Conservation (phyloP, 2,113 vertebrate genomes). For the Tragelaphus scriptus region DNA sequence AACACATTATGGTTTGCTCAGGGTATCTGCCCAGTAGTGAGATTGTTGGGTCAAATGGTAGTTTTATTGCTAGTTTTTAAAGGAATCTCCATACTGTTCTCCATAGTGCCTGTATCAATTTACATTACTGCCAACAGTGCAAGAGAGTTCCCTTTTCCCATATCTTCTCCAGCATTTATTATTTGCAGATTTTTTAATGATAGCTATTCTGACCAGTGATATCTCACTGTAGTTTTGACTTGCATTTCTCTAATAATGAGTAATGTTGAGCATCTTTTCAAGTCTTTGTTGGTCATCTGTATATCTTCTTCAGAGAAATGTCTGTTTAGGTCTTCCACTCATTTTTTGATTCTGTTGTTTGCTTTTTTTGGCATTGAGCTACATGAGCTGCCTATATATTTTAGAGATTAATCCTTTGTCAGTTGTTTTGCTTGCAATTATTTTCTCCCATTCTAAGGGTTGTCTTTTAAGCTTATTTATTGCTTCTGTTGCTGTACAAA, state of each 20-base stretch:
- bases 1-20: not conserved
- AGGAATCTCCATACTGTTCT: not conserved
- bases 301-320: not conserved
- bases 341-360: not conserved
- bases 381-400: not conserved
- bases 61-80: not conserved
- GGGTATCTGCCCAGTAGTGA: not conserved
- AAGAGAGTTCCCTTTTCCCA: not conserved
- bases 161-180: not conserved
- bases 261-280: not conserved
- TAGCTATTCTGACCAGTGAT: not conserved
- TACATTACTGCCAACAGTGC: not conserved
- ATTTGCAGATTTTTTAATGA: not conserved
- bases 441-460: not conserved
- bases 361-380: not conserved
- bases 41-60: not conserved
- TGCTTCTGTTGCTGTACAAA: not conserved
- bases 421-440: not conserved
- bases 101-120: not conserved
- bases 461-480: not conserved
- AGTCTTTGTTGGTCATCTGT: not conserved
- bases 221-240: not conserved
- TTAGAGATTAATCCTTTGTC: not conserved
- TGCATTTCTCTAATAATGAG: not conserved
- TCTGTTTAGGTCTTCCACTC: not conserved